phyloP scores from a whole-genome alignment of 2,113 vertebrate genomes.

The Mesembrinibis cayennensis region DNA sequence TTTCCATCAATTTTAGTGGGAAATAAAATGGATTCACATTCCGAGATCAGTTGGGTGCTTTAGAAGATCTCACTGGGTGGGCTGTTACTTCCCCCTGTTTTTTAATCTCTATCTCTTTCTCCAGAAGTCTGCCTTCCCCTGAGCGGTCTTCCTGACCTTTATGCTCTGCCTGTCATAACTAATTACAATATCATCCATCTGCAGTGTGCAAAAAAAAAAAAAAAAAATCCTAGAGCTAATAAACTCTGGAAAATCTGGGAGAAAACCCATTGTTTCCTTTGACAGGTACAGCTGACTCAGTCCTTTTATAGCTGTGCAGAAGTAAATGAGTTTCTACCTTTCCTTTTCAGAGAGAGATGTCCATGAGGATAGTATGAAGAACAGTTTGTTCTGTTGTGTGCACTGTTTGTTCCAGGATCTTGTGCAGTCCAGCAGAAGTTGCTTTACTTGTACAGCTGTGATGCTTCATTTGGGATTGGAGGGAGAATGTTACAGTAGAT shows the following conservation, averaged over 20 bases:
- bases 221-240: neutral
- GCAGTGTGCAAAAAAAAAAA: neutral
- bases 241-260: neutral
- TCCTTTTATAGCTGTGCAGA: neutral
- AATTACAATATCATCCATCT: neutral
- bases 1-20: neutral
- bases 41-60: constrained; percentile 5
- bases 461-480: neutral
- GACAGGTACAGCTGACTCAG: accelerated
- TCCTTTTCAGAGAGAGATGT: neutral
- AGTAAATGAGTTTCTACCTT: neutral
- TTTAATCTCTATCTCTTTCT: neutral
- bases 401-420: neutral
- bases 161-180: neutral
- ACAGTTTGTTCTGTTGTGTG: neutral
- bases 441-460: neutral
- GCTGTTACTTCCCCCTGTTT: neutral
- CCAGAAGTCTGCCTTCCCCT: neutral
- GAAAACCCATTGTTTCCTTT: neutral
- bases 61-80: neutral
- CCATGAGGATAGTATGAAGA: neutral
- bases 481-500: neutral
- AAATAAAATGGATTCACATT: constrained; percentile 21
- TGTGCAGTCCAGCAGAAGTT: neutral
- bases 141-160: neutral